These are phyloP conservation scores for Colaptes auratus DNA, from an alignment of 2,113 vertebrate species.

Conservation along the genomic window DNA sequence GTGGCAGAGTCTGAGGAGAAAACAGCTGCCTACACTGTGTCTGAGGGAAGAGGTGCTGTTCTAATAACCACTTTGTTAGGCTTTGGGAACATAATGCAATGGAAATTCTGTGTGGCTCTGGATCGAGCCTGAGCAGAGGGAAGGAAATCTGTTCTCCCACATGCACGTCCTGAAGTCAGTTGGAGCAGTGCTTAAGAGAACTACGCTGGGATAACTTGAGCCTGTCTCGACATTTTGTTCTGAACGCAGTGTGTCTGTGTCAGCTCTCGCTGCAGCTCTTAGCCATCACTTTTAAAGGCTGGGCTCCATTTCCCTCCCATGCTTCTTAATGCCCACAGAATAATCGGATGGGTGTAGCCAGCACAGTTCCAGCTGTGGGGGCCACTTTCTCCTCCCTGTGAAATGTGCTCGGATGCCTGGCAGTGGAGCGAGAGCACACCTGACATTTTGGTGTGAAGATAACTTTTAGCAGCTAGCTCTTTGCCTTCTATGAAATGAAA, in stretches of 20 bases:
- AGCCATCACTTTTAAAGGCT: neutral
- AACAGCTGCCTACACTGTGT: neutral
- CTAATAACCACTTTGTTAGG: neutral
- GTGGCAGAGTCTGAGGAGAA: neutral
- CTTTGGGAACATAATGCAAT: neutral
- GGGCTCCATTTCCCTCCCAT: neutral
- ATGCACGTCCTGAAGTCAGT: neutral
- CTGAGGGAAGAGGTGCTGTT: neutral
- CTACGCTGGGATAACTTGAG: neutral
- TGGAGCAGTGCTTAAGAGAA: neutral
- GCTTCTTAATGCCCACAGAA: neutral
- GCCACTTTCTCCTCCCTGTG: neutral
- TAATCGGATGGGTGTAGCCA: neutral
- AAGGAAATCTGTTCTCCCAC: neutral
- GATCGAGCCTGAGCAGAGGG: neutral
- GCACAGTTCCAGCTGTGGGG: neutral
- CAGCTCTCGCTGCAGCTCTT: neutral
- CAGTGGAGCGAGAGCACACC: neutral
- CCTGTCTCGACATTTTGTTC: neutral
- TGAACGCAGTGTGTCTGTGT: neutral
- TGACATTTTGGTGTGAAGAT: neutral
- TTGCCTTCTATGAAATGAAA: neutral
- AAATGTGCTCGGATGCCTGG: neutral
- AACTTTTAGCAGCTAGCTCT: neutral
- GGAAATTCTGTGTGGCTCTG: neutral